Evolutionary conservation across 2,113 vertebrate species (phyloP), one percentile per base, ranked within the genome.

Genomic region (Circaetus cinerascens): DNA sequence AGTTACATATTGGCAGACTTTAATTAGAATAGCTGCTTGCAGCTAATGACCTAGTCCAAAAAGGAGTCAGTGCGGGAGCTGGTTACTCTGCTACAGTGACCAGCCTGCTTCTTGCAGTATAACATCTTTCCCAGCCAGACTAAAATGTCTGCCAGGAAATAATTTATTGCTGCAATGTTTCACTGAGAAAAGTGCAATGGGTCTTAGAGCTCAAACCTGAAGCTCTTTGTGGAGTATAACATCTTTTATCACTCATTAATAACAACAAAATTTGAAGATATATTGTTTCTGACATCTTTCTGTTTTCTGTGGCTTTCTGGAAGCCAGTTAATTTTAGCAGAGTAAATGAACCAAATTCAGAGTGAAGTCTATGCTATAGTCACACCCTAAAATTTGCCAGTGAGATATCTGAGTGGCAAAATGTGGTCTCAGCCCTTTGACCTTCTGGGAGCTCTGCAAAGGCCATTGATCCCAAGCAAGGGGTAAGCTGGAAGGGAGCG

Each of bases 11-110:
- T 95, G 71, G 19, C 41, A 93, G 29, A 20, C 50, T 91, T 93
- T 88, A 88, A 80, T 74, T 68, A 56, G 48, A 91, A 40, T 36
- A 76, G 26, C 45, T 78, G 18, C 56, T 87, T 2, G 1, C 18
- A 79, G 68, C 13, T 92, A 89, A 84, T 78, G 79, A 88, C 29
- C 38, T 46, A 87, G 72, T 62, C 50, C 46, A 78, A 76, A 68
- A 56, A 87, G 23, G 10, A 78, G 10, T 41, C 3, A 2, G 26
- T 6, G 3, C 0, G 0, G 57, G 43, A 77, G 12, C 27, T 73
- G 60, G 38, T 59, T 72, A 10, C n/a, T 55, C 30, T 3, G 5
- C 57, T 59, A 27, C 45, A 38, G 57, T 77, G 75, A 51, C 43
- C 30, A 67, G 32, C 48, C 51, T 92, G 43, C n/a, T 83, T 21